Percentiles rank a stretch among this genome's conserved stretches.
phyloP scores from a whole-genome alignment of 1,140 invertebrate species.

The Calephelis virginiensis region DNA sequence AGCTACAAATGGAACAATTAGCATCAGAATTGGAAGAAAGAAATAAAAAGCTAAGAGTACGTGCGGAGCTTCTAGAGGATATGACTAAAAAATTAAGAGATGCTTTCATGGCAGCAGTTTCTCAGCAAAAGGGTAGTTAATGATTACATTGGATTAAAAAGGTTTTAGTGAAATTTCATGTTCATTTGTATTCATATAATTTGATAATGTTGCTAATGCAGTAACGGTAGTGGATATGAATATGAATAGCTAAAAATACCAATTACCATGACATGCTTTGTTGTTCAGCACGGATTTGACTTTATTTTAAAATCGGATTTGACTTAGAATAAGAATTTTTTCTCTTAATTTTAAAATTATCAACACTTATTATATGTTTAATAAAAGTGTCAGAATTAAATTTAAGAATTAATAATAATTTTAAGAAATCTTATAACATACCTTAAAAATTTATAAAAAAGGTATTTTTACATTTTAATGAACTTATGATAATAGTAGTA shows the following conservation, averaged over 20 bases:
- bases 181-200: constrained; percentile 41
- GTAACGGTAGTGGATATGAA: constrained; percentile 21
- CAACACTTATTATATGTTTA: constrained; percentile 42
- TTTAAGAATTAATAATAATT: constrained; percentile 21
- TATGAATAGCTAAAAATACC: constrained; percentile 12
- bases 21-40: constrained; percentile 64
- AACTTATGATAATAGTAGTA: constrained; percentile 16
- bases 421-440: constrained; percentile 15
- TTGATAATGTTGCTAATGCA: not conserved
- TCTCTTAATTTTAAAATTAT: constrained; percentile 29
- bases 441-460: constrained; percentile 4
- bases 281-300: constrained; percentile 18
- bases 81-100: constrained; percentile 67
- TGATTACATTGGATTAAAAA: not conserved
- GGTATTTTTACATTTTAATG: constrained; percentile 10
- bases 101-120: constrained; percentile 63
- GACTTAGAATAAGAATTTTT: constrained; percentile 37
- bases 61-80: constrained; percentile 61
- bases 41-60: constrained; percentile 64
- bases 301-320: constrained; percentile 18
- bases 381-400: constrained; percentile 35
- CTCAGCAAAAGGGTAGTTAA: constrained; percentile 50
- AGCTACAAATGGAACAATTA: constrained; percentile 72
- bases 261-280: constrained; percentile 26
- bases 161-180: constrained; percentile 26